Base-by-base conservation (phyloP, 2,113 vertebrate genomes). In the Eudyptes chrysolophus region DNA sequence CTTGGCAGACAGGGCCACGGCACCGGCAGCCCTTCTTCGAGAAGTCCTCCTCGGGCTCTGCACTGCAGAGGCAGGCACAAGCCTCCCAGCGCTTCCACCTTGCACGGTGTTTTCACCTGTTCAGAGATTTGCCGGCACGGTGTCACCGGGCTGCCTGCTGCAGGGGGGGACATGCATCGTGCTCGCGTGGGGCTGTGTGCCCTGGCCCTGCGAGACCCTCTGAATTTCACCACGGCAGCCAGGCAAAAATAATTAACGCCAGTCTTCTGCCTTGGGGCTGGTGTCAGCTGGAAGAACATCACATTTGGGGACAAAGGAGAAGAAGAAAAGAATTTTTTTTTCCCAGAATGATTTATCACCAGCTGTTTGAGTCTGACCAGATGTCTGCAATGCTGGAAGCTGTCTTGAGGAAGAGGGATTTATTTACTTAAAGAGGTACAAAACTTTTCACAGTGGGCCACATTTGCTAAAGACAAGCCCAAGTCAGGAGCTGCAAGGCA, bases 41-140 rank as follows among this genome's bases (percentile, higher is more conserved):
- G 49, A 13, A 51, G 48, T 26, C 19, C 17, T 94, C 40, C 58
- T 77, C 1, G 1, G 25, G 42, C 25, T 89, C 44, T 68, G 80
- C 0, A 0, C 12, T 18, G 34, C 2, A 5, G n/a, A 24, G 13
- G 13, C 18, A 30, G 15, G 5, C 42, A 19, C 0, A 1, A 65
- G 20, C 68, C 44, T 52, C 42, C 34, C 54, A 10, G 42, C 1
- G 0, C 21, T 68, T 34, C 38, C 38, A 57, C 48, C 74, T 51
- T 7, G 0, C 36, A 8, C 0, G 1, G 48, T 26, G 34, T 34
- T 62, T 62, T 62, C 13, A 3, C 24, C 57, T 30, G n/a, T 15
- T 48, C 44, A 21, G 58, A 36, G 70, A 17, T 38, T 82, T 78
- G 69, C 34, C 2, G 1, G 20, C 1, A 2, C 0, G 1, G 32